Evolutionary conservation across 64 coral and sea anemone genomes (phyloP).

Genomic region (Dendronephthya gigantea): DNA sequence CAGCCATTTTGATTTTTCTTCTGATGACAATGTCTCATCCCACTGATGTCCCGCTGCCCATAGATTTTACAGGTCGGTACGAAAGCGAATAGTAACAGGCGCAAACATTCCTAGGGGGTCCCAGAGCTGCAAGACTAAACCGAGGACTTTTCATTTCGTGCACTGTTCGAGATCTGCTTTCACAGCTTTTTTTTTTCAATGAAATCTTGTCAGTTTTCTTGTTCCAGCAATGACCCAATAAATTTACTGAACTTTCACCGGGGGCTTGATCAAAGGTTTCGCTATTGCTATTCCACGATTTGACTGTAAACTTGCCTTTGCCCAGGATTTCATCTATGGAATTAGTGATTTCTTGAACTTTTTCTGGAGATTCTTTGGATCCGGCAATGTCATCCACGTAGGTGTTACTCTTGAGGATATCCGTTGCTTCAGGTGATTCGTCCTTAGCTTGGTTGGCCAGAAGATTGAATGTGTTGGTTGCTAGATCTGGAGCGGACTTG

Average conservation of each 20-base stretch:
- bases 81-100: too few species aligned
- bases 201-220: neutral
- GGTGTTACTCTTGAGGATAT: neutral
- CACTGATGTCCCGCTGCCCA: too few species aligned
- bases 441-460: neutral
- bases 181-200: neutral
- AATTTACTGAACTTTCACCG: neutral
- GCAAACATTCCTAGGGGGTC: neutral
- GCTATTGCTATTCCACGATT: neutral
- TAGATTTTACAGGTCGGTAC: too few species aligned
- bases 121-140: neutral
- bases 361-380: too few species aligned
- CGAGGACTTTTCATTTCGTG: neutral
- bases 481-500: neutral
- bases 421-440: neutral
- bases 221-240: neutral
- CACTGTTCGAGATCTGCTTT: neutral
- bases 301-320: neutral
- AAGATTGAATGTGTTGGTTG: neutral
- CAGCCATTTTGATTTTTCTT: too few species aligned
- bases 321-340: neutral
- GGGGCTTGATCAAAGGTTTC: neutral
- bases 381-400: neutral
- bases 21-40: too few species aligned
- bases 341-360: neutral